Base-by-base conservation (phyloP, 2,888 invertebrate species). In the Brachynemurus nebulosus region DNA sequence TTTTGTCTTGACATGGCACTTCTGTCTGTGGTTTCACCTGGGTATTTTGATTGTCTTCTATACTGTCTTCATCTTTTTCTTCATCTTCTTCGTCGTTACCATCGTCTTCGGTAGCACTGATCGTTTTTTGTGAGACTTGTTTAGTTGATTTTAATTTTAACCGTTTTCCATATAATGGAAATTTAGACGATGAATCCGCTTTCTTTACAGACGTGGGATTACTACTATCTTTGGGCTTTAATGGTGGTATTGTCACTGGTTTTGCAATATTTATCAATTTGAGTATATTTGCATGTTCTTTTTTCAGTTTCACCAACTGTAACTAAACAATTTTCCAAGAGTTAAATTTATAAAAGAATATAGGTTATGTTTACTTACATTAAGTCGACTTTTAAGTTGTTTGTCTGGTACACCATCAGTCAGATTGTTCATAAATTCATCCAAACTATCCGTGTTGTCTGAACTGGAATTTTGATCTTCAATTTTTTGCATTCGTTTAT, bases 341-440 rank as follows among this genome's bases (percentile, higher is more conserved):
- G 17, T 25, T 21, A 17, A 47, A 8, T 8, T 39, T 18, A 37
- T 19, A 20, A 43, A 17, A 35, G 36, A 36, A 11, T 3, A 17
- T n/a, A 17, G 12, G 17, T 19, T 23, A 16, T 6, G 18, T 49
- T 65, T 69, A n/a, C 70, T 70, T 35, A 77, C 68, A 51, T 78
- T 81, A 2, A 80, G 72, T 60, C 80, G 82, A 42, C 74, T 76
- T 12, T 79, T 65, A 20, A 69, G 66, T 1, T 68, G 68, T 55
- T 76, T 75, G 45, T 69, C 72, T 0, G 68, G 63, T 46, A 63
- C 57, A 2, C 59, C 57, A 16, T 68, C 55, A 48, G 62, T 68
- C 25, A 88, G 62, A 25, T 70, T 72, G 27, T 71, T 73, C 89
- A 95, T 91, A 62, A 76, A 95, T 4, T 76, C 76, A 58, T 95